Base-by-base conservation (phyloP, 2,888 invertebrate genomes). In the Nemotelus nigrinus region DNA sequence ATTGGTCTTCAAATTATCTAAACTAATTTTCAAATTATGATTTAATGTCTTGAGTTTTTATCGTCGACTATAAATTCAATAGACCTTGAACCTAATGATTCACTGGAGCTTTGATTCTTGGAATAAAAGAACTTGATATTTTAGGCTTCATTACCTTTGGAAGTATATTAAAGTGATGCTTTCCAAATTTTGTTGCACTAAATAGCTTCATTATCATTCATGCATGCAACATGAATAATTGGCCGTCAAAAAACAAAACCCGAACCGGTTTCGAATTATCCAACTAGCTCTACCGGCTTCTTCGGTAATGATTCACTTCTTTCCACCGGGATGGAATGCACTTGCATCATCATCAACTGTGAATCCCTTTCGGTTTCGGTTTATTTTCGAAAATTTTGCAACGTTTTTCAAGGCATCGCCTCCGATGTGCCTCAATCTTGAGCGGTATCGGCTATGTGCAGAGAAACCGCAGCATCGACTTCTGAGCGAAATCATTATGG, bases 171-270 rank as follows among this genome's bases (percentile, higher is more conserved):
- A 6, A 53, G 53, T 7, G 6, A 41, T 39, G 10, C 8, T 65
- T 65, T 65, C 47, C 65, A 6, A 4, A 47, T 10, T 65, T 50
- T 65, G 39, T 7, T 25, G 47, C 39, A 43, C 43, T 3, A 39
- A 65, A 65, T 65, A n/a, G n/a, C 65, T 65, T 65, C 41, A 65
- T 65, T 65, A 65, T 65, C 63, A 25, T 41, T 63, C 39, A 25
- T 7, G 50, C 6, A 50, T 5, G 10, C 25, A n/a, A 65, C 47
- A 45, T 8, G 10, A 45, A 2, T 47, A 63, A 63, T 47, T 63
- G n/a, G 47, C 10, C 63, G 43, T 45, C 47, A 45, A 65, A 10
- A 65, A 8, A 65, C 45, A 47, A 10, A 53, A 53, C 7, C 41
- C 7, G 44, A 70, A 53, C 70, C 41, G 53, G 70, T 43, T 70